Percentiles rank a stretch among this genome's conserved stretches.
These are phyloP conservation scores for Acanthurus lineatus DNA, from an alignment of 2,797 vertebrate species.

Conservation along the genomic window DNA sequence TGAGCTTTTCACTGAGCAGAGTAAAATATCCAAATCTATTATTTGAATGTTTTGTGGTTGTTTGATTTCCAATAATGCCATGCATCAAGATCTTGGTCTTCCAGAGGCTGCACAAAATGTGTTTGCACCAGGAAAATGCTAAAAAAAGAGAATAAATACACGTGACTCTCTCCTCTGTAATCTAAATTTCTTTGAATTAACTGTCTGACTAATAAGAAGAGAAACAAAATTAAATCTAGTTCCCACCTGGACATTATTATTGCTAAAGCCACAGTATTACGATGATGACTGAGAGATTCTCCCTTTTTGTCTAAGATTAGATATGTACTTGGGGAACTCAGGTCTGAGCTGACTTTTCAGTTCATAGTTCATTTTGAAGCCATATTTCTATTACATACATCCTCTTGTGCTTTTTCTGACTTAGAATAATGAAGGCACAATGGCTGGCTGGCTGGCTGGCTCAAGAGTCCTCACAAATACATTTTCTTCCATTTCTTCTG, in stretches of 20 bases:
- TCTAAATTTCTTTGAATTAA: not conserved
- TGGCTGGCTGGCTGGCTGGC: slow-evolving; percentile 6
- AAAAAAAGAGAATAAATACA: not conserved
- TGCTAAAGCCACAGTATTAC: not conserved
- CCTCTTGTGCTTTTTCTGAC: slow-evolving; percentile 3
- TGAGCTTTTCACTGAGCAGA: not conserved
- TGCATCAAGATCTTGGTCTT: not conserved
- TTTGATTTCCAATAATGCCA: not conserved
- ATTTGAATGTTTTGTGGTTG: not conserved
- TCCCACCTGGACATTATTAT: not conserved
- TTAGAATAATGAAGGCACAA: slow-evolving; percentile 37
- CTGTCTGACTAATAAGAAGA: not conserved
- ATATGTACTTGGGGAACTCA: slow-evolving; percentile 1
- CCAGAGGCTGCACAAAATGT: not conserved
- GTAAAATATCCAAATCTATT: not conserved
- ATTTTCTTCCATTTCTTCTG: slow-evolving; percentile 28
- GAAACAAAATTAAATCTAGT: not conserved
- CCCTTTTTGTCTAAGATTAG: not conserved
- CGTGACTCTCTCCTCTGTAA: not conserved
- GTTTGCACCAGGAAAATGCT: slow-evolving; percentile 2
- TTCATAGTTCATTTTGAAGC: slow-evolving; percentile 13
- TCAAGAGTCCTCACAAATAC: slow-evolving; percentile 29
- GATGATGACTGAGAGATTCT: not conserved
- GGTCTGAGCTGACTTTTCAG: slow-evolving; percentile 13
- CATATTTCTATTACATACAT: slow-evolving; percentile 9